phyloP scores from a whole-genome alignment of 2,888 invertebrate genomes.

The Polyommatus iphigenia region DNA sequence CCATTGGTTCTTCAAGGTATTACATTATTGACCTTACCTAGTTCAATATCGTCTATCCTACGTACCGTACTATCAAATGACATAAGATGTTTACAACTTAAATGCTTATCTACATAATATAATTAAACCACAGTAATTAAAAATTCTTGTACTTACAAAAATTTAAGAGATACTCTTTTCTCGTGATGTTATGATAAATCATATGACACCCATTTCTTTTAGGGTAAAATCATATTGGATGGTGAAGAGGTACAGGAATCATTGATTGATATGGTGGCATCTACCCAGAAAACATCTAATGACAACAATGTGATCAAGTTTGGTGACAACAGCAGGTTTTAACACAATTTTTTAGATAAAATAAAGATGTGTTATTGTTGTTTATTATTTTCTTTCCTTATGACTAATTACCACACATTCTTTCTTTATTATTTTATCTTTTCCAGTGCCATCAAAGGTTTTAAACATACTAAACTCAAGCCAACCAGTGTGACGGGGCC shows the following conservation, averaged over 20 bases:
- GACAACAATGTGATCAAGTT: slow-evolving; percentile 98
- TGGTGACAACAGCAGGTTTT: slow-evolving; percentile 95
- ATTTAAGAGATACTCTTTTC: neutral
- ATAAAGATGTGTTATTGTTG: too few relatives aligned
- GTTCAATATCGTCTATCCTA: too few relatives aligned
- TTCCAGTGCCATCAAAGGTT: slow-evolving; percentile 93
- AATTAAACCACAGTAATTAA: neutral
- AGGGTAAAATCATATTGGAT: slow-evolving; percentile 92
- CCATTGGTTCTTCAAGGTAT: slow-evolving; percentile 97
- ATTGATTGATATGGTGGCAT: slow-evolving; percentile 94
- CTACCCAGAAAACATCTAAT: slow-evolving; percentile 92
- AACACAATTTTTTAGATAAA: neutral
- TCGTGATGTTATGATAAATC: neutral
- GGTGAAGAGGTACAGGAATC: slow-evolving; percentile 88
- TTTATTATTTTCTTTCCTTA: neutral
- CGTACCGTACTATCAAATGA: slow-evolving; percentile 7
- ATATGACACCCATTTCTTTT: slow-evolving; percentile 42
- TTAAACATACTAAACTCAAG: slow-evolving; percentile 83
- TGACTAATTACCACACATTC: neutral
- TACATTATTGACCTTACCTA: neutral
- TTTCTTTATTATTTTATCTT: neutral
- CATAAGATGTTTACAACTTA: neutral
- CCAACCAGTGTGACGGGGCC: slow-evolving; percentile 82
- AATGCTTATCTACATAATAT: neutral
- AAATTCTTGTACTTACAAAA: neutral